phyloP scores from a whole-genome alignment of 92 coral and sea anemone genomes.

The Phenganax subtilis region DNA sequence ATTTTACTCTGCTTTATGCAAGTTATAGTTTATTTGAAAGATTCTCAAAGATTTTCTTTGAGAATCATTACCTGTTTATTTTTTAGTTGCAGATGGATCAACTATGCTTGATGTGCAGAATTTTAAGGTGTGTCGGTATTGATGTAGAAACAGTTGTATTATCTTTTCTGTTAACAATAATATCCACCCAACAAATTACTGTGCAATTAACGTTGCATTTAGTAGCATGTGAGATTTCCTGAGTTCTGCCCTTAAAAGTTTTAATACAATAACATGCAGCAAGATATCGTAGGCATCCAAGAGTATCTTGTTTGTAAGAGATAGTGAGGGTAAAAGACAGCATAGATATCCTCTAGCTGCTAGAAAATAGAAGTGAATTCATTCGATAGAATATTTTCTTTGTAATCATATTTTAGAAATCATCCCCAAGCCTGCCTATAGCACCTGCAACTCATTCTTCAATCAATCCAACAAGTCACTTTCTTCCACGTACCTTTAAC shows the following conservation, averaged over 20 bases:
- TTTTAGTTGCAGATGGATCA: slow-evolving; percentile 42
- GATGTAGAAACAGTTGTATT: background rate
- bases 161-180: background rate
- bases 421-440: slow-evolving; percentile 82
- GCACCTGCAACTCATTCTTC: slow-evolving; percentile 78
- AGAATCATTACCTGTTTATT: slow-evolving; percentile 4
- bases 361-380: slow-evolving; percentile 17
- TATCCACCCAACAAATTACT: too few relatives aligned
- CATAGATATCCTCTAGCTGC: background rate
- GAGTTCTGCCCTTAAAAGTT: too few relatives aligned
- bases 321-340: too few relatives aligned
- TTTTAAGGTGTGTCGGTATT: slow-evolving; percentile 22
- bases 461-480: slow-evolving; percentile 43
- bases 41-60: slow-evolving; percentile 19
- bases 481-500: slow-evolving; percentile 48
- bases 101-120: slow-evolving; percentile 27
- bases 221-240: too few relatives aligned
- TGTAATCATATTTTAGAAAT: slow-evolving; percentile 51
- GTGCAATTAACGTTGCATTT: too few relatives aligned
- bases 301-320: too few relatives aligned
- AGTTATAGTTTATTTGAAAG: background rate
- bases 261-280: background rate
- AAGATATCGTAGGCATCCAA: background rate
- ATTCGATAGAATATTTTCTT: background rate
- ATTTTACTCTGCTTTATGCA: background rate